phyloP scores from a whole-genome alignment of 2,888 invertebrate genomes.

The Rhodophaea formosa region DNA sequence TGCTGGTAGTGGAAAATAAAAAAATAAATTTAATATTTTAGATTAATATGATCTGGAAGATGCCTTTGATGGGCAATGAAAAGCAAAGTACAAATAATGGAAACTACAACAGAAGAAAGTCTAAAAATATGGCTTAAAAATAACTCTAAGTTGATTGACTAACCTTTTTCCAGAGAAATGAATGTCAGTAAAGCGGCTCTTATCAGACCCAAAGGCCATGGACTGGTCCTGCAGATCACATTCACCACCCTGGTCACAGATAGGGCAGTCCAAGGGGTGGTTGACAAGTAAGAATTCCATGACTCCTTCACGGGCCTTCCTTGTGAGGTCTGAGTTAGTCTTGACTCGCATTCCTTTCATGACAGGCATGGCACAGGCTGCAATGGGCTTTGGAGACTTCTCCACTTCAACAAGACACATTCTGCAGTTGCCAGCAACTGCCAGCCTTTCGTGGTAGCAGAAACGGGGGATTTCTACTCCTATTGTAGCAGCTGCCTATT shows the following conservation, averaged over 20 bases:
- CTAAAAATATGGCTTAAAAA: too few relatives aligned
- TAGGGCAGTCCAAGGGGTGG: constrained; percentile 99
- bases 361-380: constrained; percentile 99
- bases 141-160: constrained; percentile 27
- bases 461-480: constrained; percentile 99
- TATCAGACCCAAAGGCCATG: constrained; percentile 98
- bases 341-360: constrained; percentile 99
- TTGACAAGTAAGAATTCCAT: constrained; percentile 99
- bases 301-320: constrained; percentile 88
- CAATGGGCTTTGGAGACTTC: constrained; percentile 98
- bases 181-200: constrained; percentile 96
- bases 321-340: constrained; percentile 97
- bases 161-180: constrained; percentile 94
- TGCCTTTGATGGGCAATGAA: too few relatives aligned
- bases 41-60: too few relatives aligned
- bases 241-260: constrained; percentile 99
- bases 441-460: constrained; percentile 99
- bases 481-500: constrained; percentile 94
- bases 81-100: too few relatives aligned
- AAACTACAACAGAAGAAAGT: too few relatives aligned
- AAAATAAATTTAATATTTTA: too few relatives aligned
- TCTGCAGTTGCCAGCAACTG: constrained; percentile 99
- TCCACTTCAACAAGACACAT: constrained; percentile 99
- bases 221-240: constrained; percentile 98
- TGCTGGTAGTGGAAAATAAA: too few relatives aligned